Conservation (phyloP, 2,113 vertebrate genomes). For the Orientallactaga bullata region DNA sequence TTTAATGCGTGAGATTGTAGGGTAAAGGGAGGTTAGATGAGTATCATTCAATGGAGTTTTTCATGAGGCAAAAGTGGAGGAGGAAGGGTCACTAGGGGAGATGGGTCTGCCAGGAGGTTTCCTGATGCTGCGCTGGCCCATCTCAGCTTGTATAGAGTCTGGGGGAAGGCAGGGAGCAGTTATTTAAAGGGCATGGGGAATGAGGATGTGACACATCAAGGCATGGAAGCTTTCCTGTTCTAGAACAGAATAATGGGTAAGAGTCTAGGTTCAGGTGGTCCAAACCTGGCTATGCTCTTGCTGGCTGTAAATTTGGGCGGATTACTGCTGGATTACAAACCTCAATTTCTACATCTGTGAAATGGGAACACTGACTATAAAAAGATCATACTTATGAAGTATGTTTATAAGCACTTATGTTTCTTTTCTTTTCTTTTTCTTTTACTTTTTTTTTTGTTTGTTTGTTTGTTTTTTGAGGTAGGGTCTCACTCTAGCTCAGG, state of each 20-base stretch:
- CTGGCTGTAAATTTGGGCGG: not conserved
- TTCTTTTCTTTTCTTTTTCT: too few relatives aligned
- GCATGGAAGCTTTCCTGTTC: not conserved
- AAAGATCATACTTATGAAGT: not conserved
- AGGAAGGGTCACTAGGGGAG: not conserved
- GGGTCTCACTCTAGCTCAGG: too few relatives aligned
- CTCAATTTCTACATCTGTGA: slow-evolving; percentile 24
- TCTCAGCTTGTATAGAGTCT: not conserved
- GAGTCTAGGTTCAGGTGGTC: not conserved
- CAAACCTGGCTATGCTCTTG: not conserved
- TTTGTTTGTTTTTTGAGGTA: too few relatives aligned
- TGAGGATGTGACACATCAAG: not conserved
- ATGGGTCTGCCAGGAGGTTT: not conserved
- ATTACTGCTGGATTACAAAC: not conserved
- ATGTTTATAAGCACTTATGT: not conserved
- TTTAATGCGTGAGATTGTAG: not conserved
- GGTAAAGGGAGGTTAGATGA: not conserved
- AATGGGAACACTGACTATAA: not conserved
- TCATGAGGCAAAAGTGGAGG: not conserved
- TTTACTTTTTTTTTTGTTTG: too few relatives aligned
- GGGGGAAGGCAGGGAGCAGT: not conserved
- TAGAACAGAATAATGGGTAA: not conserved
- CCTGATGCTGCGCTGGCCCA: not conserved
- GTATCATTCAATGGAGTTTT: not conserved
- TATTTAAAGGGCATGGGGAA: not conserved